A percentile compares a stretch with the other conserved stretches of the same genome.
Conservation (phyloP, 1,140 invertebrate genomes). For the Euglossa dilemma region DNA sequence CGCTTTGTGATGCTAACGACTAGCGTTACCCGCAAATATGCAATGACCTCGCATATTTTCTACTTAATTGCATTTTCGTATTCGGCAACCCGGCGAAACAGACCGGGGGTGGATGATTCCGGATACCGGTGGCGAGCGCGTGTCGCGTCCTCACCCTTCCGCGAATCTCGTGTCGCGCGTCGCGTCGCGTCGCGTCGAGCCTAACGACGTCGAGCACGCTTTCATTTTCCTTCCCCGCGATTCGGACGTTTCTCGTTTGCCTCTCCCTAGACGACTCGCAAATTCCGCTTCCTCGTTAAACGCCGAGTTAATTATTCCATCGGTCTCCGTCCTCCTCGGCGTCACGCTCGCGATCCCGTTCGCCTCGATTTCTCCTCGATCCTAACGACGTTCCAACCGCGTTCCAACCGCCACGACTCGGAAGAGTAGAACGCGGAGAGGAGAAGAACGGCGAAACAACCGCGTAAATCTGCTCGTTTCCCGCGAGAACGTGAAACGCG, state of each 20-base stretch:
- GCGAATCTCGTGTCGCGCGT: constrained; percentile 28
- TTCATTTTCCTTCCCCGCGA: constrained; percentile 6
- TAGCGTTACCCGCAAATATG: constrained; percentile 78
- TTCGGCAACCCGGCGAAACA: constrained; percentile 56
- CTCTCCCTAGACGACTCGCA: not conserved
- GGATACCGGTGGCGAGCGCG: not conserved
- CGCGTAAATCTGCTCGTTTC: not conserved
- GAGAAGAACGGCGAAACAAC: not conserved
- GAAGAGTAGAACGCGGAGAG: not conserved
- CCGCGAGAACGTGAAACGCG: not conserved
- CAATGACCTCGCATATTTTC: constrained; percentile 78
- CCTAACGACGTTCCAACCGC: too few relatives aligned
- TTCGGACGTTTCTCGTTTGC: not conserved
- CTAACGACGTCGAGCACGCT: constrained; percentile 24
- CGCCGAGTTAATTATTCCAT: not conserved
- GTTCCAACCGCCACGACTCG: too few relatives aligned
- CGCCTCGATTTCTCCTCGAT: too few relatives aligned
- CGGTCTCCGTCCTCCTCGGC: not conserved
- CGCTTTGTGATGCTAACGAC: constrained; percentile 77
- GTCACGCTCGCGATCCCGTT: not conserved
- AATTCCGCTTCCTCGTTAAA: constrained; percentile 28
- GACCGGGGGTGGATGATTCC: not conserved
- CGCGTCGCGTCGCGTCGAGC: constrained; percentile 40
- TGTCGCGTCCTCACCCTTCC: not conserved
- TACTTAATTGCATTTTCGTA: constrained; percentile 82